Evolutionary conservation across 2,888 invertebrate genomes (phyloP).

Genomic region (Diarsia rubi): DNA sequence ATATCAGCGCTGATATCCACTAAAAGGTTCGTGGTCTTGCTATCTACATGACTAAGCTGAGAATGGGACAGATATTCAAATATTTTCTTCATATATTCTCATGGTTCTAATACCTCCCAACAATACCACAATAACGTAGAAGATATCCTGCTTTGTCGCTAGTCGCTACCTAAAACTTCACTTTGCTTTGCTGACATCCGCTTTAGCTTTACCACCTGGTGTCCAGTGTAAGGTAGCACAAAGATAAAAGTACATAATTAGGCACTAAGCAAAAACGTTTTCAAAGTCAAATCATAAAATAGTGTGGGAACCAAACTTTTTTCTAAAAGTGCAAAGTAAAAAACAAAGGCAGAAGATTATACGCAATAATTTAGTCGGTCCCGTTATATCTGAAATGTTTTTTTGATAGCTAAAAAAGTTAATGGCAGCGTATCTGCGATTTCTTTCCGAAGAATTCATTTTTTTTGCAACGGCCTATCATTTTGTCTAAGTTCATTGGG

Average conservation of each 20-base stretch:
- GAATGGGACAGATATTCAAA: background rate
- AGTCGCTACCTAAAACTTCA: background rate
- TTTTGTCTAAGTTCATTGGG: slow-evolving; percentile 80
- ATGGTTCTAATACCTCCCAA: background rate
- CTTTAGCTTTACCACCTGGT: slow-evolving; percentile 34
- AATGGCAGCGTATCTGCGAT: slow-evolving; percentile 88
- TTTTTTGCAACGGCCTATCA: slow-evolving; percentile 80
- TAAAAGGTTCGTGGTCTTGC: background rate
- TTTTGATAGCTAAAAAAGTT: slow-evolving; percentile 79
- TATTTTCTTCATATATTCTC: background rate
- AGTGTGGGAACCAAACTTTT: slow-evolving; percentile 83
- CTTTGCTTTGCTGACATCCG: slow-evolving; percentile 4
- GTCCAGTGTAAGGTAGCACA: slow-evolving; percentile 54
- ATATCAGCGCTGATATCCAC: background rate
- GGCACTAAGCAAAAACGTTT: slow-evolving; percentile 56
- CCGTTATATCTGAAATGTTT: slow-evolving; percentile 85
- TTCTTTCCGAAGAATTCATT: slow-evolving; percentile 75
- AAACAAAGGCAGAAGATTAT: slow-evolving; percentile 84
- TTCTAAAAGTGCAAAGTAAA: slow-evolving; percentile 79
- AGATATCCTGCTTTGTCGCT: background rate
- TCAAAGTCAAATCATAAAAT: slow-evolving; percentile 71
- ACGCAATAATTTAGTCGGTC: slow-evolving; percentile 87
- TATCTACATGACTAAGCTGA: background rate
- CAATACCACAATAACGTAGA: background rate
- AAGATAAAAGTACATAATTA: slow-evolving; percentile 61